Conservation (phyloP, 2,888 invertebrate species). For the Drosophila villosipedis region DNA sequence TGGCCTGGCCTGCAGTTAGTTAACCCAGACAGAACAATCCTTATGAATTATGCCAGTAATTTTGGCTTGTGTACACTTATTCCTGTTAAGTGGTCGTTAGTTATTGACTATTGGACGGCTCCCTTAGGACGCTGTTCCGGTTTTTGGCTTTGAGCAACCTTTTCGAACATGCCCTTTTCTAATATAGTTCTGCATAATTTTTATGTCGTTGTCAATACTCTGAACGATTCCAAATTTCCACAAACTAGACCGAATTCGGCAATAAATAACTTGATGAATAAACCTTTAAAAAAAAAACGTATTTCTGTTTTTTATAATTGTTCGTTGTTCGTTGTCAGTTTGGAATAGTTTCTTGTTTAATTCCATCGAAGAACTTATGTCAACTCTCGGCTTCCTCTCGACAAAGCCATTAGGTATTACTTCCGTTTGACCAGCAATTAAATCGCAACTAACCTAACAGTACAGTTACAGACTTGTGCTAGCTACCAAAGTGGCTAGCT, state of each 20-base stretch:
- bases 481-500: background rate
- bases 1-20: conserved; percentile 7
- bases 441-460: background rate
- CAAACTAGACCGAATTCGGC: background rate
- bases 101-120: conserved; percentile 5
- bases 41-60: conserved; percentile 18
- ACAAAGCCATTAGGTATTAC: background rate
- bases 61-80: conserved; percentile 4
- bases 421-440: conserved; percentile 3
- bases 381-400: background rate
- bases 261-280: background rate
- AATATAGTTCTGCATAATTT: background rate
- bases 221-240: background rate
- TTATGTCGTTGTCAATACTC: background rate
- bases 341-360: background rate
- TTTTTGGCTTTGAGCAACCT: background rate
- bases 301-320: background rate
- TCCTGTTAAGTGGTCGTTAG: conserved; percentile 18
- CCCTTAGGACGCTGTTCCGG: conserved; percentile 2
- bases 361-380: background rate
- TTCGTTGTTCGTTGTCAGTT: background rate
- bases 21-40: conserved; percentile 2
- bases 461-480: background rate
- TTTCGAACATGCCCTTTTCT: background rate
- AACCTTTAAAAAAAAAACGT: too few species aligned